Base-by-base conservation (phyloP, 2,888 invertebrate genomes). In the Andrena camellia region DNA sequence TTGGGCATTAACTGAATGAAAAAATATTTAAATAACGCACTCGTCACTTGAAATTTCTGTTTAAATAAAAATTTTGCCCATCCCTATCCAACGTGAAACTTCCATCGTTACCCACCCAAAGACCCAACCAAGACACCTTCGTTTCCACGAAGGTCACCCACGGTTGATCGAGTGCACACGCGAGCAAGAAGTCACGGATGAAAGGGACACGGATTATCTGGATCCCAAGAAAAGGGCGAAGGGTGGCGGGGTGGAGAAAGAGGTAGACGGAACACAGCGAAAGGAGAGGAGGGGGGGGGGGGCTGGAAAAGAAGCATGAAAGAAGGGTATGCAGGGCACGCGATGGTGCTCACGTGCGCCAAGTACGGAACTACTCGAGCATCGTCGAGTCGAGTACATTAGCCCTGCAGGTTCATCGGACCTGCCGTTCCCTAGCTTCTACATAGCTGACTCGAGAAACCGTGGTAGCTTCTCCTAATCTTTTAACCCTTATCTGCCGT, bases 401-500 rank as follows among this genome's bases (percentile, higher is more conserved):
- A 92, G 91, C 92, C 91, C 89, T 92, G 89, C 89, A 92, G 91
- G 92, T 93, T 93, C 93, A 93, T 93, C 91, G 92, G 92, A 93
- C 93, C 90, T 78, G 70, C 75, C 76, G 70, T 75, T 50, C 59
- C 63, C 35, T 72, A 35, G 33, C 60, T 69, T 73, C 59, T 69
- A n/a, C n/a, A n/a, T n/a, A 59, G 62, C 31, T 78, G 42, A 52
- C 52, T 70, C 64, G 59, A 75, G 81, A 83, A 84, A 84, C 50
- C 60, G 8, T 8, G 23, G 50, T n/a, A 48, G 48, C 62, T 73
- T 66, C 64, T 60, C 60, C 60, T 60, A 73, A 77, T 77, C 83
- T 69, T 73, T 63, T 64, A 71, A 81, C 69, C 69, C 70, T 76
- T 67, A 69, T 72, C 68, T 13, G n/a, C 70, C 20, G 52, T 52